These are phyloP conservation scores for Oncorhynchus clarkii DNA, from an alignment of 2,113 vertebrate species.

Conservation along the genomic window DNA sequence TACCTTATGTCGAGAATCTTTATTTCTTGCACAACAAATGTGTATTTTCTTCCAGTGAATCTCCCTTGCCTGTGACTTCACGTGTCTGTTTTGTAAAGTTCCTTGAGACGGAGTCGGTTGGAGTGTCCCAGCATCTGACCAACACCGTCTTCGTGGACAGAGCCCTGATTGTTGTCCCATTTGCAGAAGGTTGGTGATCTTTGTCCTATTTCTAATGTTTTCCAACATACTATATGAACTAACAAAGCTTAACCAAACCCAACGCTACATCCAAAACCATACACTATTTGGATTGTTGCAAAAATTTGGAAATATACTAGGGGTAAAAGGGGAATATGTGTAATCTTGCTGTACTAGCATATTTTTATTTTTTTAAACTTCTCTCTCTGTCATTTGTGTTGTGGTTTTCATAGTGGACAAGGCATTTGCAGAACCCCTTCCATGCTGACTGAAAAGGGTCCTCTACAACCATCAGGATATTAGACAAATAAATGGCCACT, in stretches of 20 bases:
- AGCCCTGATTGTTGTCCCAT: conserved; percentile 98
- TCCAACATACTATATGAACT: too few species aligned
- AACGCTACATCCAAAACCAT: background rate
- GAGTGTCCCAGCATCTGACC: conserved; percentile 98
- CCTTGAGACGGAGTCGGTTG: conserved; percentile 94
- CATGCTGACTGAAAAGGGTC: conserved; percentile 97
- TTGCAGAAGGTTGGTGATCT: conserved; percentile 95
- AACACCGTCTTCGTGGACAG: conserved; percentile 99
- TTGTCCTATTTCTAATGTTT: background rate
- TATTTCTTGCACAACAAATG: conserved; percentile 75
- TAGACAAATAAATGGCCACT: conserved; percentile 96
- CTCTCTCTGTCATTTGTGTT: conserved; percentile 99
- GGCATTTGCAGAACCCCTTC: conserved; percentile 97
- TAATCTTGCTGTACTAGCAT: conserved; percentile 67
- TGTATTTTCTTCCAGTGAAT: conserved; percentile 91
- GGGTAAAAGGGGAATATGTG: conserved; percentile 60
- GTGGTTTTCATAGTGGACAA: conserved; percentile 99
- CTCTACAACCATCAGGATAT: conserved; percentile 96
- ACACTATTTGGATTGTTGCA: background rate
- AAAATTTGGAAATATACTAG: background rate
- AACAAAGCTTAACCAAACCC: background rate
- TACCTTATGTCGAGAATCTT: conserved; percentile 1
- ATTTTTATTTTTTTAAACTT: conserved; percentile 83
- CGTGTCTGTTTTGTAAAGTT: conserved; percentile 99
- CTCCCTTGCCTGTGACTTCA: conserved; percentile 98